These are phyloP conservation scores for Anastrepha obliqua DNA, from an alignment of 1,140 invertebrate species.

Conservation along the genomic window DNA sequence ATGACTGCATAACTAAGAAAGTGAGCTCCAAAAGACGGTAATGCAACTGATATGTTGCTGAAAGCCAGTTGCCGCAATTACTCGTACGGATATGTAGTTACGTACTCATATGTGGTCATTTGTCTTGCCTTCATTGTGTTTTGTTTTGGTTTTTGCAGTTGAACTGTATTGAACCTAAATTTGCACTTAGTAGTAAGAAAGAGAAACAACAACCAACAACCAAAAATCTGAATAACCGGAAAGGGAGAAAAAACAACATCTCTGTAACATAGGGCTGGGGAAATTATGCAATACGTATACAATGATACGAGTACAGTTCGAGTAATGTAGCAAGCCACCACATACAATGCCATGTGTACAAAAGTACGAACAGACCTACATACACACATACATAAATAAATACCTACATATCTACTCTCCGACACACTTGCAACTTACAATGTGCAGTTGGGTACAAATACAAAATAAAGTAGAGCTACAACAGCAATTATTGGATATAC, in stretches of 20 bases:
- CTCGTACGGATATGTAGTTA: background rate
- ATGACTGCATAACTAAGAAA: constrained; percentile 37
- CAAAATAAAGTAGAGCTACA: too few relatives aligned
- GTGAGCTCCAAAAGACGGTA: background rate
- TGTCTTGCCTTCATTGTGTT: background rate
- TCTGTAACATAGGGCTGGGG: background rate
- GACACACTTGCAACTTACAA: too few relatives aligned
- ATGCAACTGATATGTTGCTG: background rate
- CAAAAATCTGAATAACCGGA: constrained; percentile 27
- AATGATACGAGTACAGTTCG: background rate
- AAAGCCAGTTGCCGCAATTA: constrained; percentile 18
- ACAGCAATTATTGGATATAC: too few relatives aligned
- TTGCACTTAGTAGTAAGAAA: background rate
- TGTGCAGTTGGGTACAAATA: too few relatives aligned
- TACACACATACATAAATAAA: background rate
- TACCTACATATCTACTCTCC: background rate
- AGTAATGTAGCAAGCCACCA: background rate
- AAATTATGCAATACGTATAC: constrained; percentile 16
- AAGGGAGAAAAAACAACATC: background rate
- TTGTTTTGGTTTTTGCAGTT: background rate
- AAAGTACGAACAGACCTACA: background rate
- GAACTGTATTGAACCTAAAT: constrained; percentile 9
- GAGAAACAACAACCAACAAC: background rate
- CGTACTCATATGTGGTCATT: background rate
- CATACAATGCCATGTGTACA: background rate